Conservation (phyloP, 2,113 vertebrate genomes). For the Edolisoma coerulescens region DNA sequence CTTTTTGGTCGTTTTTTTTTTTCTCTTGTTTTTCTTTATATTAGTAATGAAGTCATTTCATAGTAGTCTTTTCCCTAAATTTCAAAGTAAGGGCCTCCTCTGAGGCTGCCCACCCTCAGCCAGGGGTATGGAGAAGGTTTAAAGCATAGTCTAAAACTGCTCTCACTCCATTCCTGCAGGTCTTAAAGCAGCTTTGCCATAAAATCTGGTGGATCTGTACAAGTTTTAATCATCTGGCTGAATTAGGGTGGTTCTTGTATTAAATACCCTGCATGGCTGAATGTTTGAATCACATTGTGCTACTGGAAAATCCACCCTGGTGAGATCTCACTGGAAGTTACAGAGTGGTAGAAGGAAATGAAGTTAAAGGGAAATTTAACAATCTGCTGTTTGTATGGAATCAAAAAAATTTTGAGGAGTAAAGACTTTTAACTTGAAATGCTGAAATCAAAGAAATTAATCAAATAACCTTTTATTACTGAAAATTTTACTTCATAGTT, state of each 20-base stretch:
- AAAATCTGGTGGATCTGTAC: not conserved
- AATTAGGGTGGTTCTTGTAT: not conserved
- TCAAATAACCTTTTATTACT: not conserved
- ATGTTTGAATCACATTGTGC: not conserved
- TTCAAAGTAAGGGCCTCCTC: not conserved
- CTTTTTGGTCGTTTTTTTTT: not conserved
- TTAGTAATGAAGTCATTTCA: not conserved
- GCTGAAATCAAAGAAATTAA: not conserved
- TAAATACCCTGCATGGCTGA: not conserved
- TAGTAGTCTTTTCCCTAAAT: not conserved
- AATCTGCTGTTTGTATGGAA: not conserved
- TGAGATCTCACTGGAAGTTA: not conserved
- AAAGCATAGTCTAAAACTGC: not conserved
- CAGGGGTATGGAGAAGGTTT: not conserved
- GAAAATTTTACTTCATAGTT: not conserved
- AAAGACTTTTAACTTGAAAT: not conserved
- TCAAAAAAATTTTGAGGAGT: not conserved
- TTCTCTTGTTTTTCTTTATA: not conserved
- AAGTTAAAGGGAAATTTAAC: not conserved
- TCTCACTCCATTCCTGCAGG: not conserved
- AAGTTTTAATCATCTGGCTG: not conserved
- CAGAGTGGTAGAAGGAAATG: not conserved
- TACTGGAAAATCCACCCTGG: not conserved
- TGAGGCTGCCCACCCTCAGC: not conserved
- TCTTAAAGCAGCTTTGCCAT: not conserved